Evolutionary conservation across 1,140 invertebrate species (phyloP), one percentile per base, ranked within the genome.

Genomic region (Homalodisca vitripennis): DNA sequence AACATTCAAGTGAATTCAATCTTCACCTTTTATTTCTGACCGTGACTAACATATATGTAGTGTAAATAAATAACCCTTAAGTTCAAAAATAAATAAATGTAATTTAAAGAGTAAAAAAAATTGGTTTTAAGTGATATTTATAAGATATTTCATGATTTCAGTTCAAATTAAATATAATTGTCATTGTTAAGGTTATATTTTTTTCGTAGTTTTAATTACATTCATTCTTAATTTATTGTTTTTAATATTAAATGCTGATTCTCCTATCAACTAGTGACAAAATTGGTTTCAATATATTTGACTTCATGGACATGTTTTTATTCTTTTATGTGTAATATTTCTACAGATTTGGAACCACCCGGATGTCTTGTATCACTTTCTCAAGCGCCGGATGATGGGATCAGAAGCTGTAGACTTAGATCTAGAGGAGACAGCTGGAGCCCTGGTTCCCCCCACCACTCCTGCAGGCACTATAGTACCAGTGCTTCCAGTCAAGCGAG

Each of bases 321-420:
- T 46, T 12, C 41, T n/a, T n/a, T n/a, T n/a, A n/a, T n/a, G n/a
- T n/a, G n/a, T n/a, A n/a, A n/a, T n/a, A 48, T 57, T 73, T 57
- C 74, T 70, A 51, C 77, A 92, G 88, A 99, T 99, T 73, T 99
- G 97, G 97, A 99, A 99, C 79, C 98, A 99, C 83, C 97, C 98
- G 0, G 98, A 99, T 81, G 92, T 99, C 60, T 79, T 99, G 31
- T 96, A 95, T 77, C 91, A 96, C 78, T 93, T 97, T 78, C 78
- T 98, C 53, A 89, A 90, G 76, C 94, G 96, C 78, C 86, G 91
- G 67, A 86, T 86, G 60, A 88, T 87, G 29, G 92, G 92, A 72
- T 92, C 92, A 47, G 88, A 94, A 74, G 96, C 98, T 83, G 86
- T 97, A 72, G 95, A 98, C 81, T 84, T 97, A 74, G 95, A 97